Evolutionary conservation across 1,140 invertebrate species (phyloP).

Genomic region (Batillaria attramentaria): DNA sequence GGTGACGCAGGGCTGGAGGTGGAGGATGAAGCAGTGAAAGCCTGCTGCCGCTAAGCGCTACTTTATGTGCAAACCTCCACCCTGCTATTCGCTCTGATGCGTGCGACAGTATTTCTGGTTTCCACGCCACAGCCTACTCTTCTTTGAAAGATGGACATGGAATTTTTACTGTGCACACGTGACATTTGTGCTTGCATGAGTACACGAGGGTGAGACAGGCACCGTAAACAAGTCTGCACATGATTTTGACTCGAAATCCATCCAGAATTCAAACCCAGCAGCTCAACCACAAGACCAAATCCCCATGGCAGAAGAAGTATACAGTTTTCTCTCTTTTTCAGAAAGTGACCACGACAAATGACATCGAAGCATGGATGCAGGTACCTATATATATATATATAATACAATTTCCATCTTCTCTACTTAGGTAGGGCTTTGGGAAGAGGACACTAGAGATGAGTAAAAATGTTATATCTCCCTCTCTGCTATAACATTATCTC

Average conservation of each 20-base stretch:
- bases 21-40: too few relatives aligned
- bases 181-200: neutral
- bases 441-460: neutral
- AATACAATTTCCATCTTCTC: neutral
- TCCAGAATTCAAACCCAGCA: neutral
- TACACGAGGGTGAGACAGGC: too few relatives aligned
- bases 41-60: too few relatives aligned
- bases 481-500: too few relatives aligned
- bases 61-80: too few relatives aligned
- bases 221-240: neutral
- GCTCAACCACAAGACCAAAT: neutral
- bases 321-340: constrained; percentile 30
- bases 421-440: neutral
- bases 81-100: too few relatives aligned
- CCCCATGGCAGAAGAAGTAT: neutral
- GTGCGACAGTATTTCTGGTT: too few relatives aligned
- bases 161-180: neutral
- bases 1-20: too few relatives aligned
- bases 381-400: constrained; percentile 10
- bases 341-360: constrained; percentile 47
- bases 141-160: neutral
- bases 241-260: neutral
- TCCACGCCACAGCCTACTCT: too few relatives aligned
- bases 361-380: constrained; percentile 54
- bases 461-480: too few relatives aligned